Conservation (phyloP, 53 echinoderm and acorn worm species). For the Luidia sarsii region DNA sequence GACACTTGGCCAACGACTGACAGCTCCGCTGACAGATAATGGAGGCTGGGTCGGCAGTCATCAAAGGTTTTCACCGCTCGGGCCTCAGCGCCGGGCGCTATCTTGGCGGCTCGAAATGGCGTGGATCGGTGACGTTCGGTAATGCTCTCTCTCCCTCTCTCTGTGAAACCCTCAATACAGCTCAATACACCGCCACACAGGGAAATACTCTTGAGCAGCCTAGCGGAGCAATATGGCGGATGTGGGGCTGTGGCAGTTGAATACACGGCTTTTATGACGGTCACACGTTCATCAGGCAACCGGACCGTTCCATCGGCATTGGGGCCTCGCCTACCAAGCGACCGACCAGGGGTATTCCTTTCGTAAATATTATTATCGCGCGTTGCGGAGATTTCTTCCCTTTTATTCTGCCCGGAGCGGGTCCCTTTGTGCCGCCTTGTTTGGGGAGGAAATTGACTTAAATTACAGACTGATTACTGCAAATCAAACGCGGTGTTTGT, state of each 20-base stretch:
- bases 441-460: constrained; percentile 56
- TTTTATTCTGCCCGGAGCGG: constrained; percentile 25
- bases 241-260: too few species aligned
- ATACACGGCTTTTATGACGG: too few species aligned
- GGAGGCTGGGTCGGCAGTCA: constrained; percentile 52
- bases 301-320: neutral
- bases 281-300: too few species aligned
- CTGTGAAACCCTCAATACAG: too few species aligned
- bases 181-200: too few species aligned
- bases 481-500: constrained; percentile 46
- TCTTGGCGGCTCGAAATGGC: too few species aligned
- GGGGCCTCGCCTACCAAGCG: neutral
- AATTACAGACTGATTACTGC: constrained; percentile 55
- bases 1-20: constrained; percentile 67
- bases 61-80: constrained; percentile 43
- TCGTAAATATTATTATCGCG: constrained; percentile 53
- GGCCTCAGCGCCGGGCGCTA: constrained; percentile 34
- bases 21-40: constrained; percentile 69
- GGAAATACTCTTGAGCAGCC: too few species aligned
- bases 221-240: constrained; percentile 54
- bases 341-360: constrained; percentile 43
- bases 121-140: too few species aligned
- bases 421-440: constrained; percentile 46
- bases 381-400: constrained; percentile 23
- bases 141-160: too few species aligned